Conservation (phyloP, 2,113 vertebrate genomes). For the Corythornis vintsioides region DNA sequence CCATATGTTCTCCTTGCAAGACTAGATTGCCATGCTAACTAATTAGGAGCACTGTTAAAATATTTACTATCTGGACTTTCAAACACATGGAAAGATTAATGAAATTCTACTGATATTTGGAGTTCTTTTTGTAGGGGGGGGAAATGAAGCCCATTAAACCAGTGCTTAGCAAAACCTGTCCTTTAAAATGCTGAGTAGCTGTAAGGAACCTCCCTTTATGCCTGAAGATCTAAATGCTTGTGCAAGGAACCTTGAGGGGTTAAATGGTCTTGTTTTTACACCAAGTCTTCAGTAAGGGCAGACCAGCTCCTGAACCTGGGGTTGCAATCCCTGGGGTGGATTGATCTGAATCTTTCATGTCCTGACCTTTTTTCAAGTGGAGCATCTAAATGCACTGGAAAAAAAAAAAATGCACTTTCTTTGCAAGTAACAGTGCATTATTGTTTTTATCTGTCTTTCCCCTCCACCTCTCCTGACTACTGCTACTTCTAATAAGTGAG, state of each 20-base stretch:
- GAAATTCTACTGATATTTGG: neutral
- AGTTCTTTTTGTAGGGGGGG: neutral
- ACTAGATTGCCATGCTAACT: slow-evolving; percentile 12
- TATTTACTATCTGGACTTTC: slow-evolving; percentile 38
- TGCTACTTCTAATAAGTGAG: slow-evolving; percentile 30
- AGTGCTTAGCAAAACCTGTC: neutral
- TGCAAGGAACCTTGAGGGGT: neutral
- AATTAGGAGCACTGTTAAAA: slow-evolving; percentile 47
- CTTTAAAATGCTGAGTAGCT: neutral
- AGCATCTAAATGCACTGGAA: neutral
- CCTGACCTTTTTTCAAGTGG: neutral
- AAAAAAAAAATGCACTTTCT: neutral
- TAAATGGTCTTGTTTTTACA: neutral
- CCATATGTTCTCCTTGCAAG: slow-evolving; percentile 12
- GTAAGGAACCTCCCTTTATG: neutral
- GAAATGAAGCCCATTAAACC: neutral
- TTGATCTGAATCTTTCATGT: neutral
- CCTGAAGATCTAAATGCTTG: neutral
- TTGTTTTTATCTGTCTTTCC: neutral
- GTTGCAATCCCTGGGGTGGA: neutral
- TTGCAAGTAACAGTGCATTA: neutral
- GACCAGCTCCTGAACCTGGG: neutral
- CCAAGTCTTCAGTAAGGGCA: neutral
- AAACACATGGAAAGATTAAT: slow-evolving; percentile 21
- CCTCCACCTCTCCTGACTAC: neutral